phyloP scores from a whole-genome alignment of 2,888 invertebrate species.

The Diarsia brunnea region DNA sequence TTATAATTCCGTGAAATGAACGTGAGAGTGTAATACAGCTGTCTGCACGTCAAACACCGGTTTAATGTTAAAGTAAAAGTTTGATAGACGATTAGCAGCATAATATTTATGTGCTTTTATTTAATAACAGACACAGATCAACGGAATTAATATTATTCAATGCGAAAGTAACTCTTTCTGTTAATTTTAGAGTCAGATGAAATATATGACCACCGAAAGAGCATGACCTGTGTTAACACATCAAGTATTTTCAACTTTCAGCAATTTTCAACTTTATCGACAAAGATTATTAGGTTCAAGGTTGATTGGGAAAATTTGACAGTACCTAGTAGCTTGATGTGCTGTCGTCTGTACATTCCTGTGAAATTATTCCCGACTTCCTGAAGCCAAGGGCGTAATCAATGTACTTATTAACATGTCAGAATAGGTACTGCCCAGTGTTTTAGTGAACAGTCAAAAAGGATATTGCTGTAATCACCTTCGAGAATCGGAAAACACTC shows the following conservation, averaged over 20 bases:
- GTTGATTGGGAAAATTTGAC: no score
- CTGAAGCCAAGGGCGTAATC: background rate
- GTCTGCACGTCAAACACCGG: constrained; percentile 16
- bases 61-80: constrained; percentile 41
- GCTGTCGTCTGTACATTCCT: background rate
- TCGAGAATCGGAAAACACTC: background rate
- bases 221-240: no score
- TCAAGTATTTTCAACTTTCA: no score
- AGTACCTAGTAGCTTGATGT: no score
- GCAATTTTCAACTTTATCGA: no score
- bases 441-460: background rate
- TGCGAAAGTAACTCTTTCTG: background rate
- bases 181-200: no score
- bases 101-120: background rate
- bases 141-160: background rate
- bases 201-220: no score
- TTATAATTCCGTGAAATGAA: constrained; percentile 1
- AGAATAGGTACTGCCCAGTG: background rate
- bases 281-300: no score
- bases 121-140: background rate
- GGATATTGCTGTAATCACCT: background rate
- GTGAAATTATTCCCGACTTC: background rate
- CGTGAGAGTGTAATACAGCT: background rate
- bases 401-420: background rate
- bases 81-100: background rate